Evolutionary conservation across 2,888 invertebrate genomes (phyloP), one percentile per base, ranked within the genome.

Genomic region (Sarcophaga variegata): DNA sequence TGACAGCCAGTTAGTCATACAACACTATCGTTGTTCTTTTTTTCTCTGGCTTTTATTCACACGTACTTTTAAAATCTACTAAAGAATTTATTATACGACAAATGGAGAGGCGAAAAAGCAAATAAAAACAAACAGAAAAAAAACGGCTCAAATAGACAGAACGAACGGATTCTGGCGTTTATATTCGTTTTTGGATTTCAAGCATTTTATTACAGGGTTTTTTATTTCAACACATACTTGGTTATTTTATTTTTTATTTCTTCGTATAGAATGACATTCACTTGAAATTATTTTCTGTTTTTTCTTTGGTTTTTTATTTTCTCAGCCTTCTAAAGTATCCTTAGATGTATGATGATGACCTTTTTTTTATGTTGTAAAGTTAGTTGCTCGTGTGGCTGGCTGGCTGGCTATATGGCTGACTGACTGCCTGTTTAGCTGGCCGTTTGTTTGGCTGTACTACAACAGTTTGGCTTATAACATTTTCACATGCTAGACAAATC

Each of bases 181-280:
- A 69, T 74, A 25, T 27, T 49, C 25, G 10, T 67, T 37, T 6
- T 1, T 37, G 1, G 37, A 37, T 37, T 37, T 37, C 6, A 37
- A 59, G 47, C 59, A 70, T 64, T 79, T 72, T 74, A 74, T 79
- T 74, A 67, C 72, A 17, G 59, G 60, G 63, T 17, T 74, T 74
- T 79, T 62, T 78, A 77, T 62, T 62, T 83, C 60, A 77, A 67
- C 83, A 78, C 77, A 83, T 72, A 62, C n/a, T 83, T 22, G 22
- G 62, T 77, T 54, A 37, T 37, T 77, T 76, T 47, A 3, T 66
- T 71, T 77, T 71, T 71, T 83, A 77, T 66, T 72, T 47, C 45
- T 67, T 69, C 69, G 22, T 67, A 27, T 77, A 78, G 63, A 59
- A 63, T 81, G 81, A 79, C 85, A 85, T 25, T 6, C 37, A 79